These are phyloP conservation scores for Aelia acuminata DNA, from an alignment of 2,888 invertebrate species.

Conservation along the genomic window DNA sequence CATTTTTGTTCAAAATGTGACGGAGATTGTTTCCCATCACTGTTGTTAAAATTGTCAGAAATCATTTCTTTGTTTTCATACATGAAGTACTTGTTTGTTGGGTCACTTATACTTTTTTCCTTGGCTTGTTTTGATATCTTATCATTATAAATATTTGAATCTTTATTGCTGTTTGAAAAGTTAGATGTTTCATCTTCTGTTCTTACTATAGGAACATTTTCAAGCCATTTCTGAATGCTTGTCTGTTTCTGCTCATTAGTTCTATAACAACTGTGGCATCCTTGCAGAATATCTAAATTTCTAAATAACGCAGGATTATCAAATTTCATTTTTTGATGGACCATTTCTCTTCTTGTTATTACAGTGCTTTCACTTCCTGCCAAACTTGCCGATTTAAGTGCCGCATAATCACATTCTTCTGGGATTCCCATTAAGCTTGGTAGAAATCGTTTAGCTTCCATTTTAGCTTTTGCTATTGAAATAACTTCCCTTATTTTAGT, in stretches of 20 bases:
- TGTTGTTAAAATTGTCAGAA: neutral
- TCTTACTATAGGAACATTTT: slow-evolving; percentile 75
- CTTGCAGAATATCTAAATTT: slow-evolving; percentile 43
- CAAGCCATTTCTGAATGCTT: slow-evolving; percentile 83
- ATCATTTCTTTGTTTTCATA: slow-evolving; percentile 50
- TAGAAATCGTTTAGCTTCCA: slow-evolving; percentile 84
- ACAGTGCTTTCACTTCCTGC: slow-evolving; percentile 58
- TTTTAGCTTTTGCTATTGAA: slow-evolving; percentile 89
- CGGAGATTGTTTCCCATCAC: neutral
- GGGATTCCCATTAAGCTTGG: slow-evolving; percentile 86
- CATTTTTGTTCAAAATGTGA: neutral
- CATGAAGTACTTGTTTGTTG: slow-evolving; percentile 11
- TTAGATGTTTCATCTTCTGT: slow-evolving; percentile 53
- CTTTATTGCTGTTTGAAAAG: slow-evolving; percentile 4
- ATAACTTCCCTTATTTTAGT: slow-evolving; percentile 92
- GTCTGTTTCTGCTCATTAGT: slow-evolving; percentile 80
- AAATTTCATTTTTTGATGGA: slow-evolving; percentile 11
- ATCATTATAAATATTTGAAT: slow-evolving; percentile 3
- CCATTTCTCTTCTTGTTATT: slow-evolving; percentile 51
- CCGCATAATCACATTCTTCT: slow-evolving; percentile 76
- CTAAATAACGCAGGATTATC: slow-evolving; percentile 18
- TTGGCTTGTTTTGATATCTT: neutral
- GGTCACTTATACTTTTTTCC: neutral
- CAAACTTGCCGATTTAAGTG: slow-evolving; percentile 55
- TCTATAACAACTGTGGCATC: slow-evolving; percentile 68